Evolutionary conservation across 2,888 invertebrate species (phyloP).

Genomic region (Plagodis pulveraria): DNA sequence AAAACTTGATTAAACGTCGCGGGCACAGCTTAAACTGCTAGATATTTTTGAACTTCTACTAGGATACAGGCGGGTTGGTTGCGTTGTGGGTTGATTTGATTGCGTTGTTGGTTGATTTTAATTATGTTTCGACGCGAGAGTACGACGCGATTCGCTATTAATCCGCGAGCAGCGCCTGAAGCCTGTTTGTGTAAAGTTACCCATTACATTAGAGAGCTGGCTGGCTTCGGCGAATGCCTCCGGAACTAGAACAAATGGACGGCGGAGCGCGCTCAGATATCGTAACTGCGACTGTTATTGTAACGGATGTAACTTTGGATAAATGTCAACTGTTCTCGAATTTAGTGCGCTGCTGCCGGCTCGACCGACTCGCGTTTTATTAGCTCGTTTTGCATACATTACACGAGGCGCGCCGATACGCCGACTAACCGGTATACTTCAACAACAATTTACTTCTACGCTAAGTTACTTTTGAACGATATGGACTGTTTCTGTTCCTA

Average conservation of each 20-base stretch:
- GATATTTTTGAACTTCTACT: conserved; percentile 52
- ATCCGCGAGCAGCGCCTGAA: conserved; percentile 56
- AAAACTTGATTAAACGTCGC: conserved; percentile 49
- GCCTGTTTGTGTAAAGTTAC: conserved; percentile 75
- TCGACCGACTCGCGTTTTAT: conserved; percentile 72
- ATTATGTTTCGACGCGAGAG: conserved; percentile 58
- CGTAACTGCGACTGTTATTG: conserved; percentile 79
- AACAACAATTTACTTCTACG: conserved; percentile 46
- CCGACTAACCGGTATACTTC: conserved; percentile 48
- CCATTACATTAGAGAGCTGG: conserved; percentile 70
- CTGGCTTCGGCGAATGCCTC: conserved; percentile 46
- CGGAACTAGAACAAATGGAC: conserved; percentile 79
- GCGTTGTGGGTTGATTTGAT: conserved; percentile 59
- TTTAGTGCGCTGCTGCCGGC: conserved; percentile 69
- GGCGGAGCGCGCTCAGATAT: conserved; percentile 69
- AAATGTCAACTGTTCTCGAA: conserved; percentile 80
- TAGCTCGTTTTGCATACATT: conserved; percentile 79
- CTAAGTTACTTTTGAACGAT: conserved; percentile 34
- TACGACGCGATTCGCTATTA: conserved; percentile 50
- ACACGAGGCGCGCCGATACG: conserved; percentile 60
- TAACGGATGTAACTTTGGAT: conserved; percentile 83
- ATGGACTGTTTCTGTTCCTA: conserved; percentile 12
- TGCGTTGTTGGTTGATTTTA: conserved; percentile 71
- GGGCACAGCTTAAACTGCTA: conserved; percentile 40
- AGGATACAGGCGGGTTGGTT: conserved; percentile 44